phyloP scores from a whole-genome alignment of 2,797 vertebrate genomes.

The Cygnus olor region DNA sequence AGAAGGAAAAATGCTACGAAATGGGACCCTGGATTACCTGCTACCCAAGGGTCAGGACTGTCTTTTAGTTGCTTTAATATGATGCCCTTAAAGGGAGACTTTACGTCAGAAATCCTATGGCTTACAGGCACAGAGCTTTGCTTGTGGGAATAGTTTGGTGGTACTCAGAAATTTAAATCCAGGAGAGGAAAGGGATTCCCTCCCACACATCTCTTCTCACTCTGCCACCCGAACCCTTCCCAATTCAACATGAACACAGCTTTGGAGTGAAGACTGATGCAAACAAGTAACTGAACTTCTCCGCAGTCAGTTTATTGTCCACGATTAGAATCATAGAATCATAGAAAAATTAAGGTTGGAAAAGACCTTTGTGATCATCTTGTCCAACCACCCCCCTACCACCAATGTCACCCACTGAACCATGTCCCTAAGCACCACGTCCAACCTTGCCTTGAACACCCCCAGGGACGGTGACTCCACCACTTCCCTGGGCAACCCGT shows the following conservation, averaged over 20 bases:
- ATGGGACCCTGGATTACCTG: slow-evolving; percentile 8
- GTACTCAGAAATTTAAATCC: slow-evolving; percentile 20
- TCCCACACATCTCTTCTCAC: slow-evolving; percentile 32
- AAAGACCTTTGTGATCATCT: too few relatives aligned
- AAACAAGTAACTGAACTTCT: slow-evolving; percentile 38
- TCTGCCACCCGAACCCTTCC: not conserved
- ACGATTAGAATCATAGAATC: not conserved
- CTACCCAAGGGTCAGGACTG: not conserved
- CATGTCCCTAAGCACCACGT: too few relatives aligned
- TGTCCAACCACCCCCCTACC: too few relatives aligned
- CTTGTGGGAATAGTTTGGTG: slow-evolving; percentile 10
- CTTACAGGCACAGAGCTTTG: not conserved
- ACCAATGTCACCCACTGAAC: too few relatives aligned
- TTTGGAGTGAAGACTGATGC: slow-evolving; percentile 36
- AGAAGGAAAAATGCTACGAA: not conserved
- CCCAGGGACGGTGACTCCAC: too few relatives aligned
- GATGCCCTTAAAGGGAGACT: not conserved
- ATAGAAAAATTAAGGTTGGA: too few relatives aligned
- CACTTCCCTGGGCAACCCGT: too few relatives aligned
- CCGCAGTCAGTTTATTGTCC: not conserved
- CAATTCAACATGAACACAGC: not conserved
- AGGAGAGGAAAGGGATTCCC: slow-evolving; percentile 37
- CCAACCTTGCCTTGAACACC: too few relatives aligned
- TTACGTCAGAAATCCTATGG: not conserved
- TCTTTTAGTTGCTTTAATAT: not conserved